Evolutionary conservation across 1,140 invertebrate species (phyloP).

Genomic region (Carcinoscorpius rotundicauda): DNA sequence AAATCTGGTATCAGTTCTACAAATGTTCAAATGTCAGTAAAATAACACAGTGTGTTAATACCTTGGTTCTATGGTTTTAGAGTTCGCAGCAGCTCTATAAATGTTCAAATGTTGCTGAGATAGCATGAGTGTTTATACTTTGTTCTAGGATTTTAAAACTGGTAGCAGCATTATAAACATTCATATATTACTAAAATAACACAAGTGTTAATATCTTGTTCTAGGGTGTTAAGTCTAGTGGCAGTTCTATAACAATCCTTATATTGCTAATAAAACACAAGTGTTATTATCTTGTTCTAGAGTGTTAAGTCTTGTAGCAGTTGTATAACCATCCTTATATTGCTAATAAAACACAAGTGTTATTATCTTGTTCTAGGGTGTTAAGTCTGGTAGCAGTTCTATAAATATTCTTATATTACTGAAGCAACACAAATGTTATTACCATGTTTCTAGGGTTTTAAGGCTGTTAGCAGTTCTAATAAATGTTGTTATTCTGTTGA

Average conservation of each 20-base stretch:
- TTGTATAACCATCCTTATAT: too few species aligned
- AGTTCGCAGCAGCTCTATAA: neutral
- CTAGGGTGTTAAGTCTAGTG: too few species aligned
- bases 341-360: neutral
- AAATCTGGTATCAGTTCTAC: too few species aligned
- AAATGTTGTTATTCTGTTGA: neutral
- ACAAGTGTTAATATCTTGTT: neutral
- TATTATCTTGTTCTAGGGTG: too few species aligned
- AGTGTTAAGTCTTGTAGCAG: neutral
- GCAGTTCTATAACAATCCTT: neutral
- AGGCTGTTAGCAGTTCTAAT: neutral
- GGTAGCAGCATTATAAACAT: neutral
- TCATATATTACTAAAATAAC: constrained; percentile 1
- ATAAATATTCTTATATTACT: neutral
- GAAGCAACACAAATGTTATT: neutral
- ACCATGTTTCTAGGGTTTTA: neutral
- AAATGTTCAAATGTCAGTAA: too few species aligned
- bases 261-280: constrained; percentile 1
- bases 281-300: neutral
- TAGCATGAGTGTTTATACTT: neutral
- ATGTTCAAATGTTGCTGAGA: neutral
- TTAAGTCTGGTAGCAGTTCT: too few species aligned
- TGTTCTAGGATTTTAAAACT: too few species aligned
- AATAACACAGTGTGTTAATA: too few species aligned
- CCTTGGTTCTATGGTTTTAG: neutral